phyloP scores from a whole-genome alignment of 2,888 invertebrate species.

The Drosophila testacea region DNA sequence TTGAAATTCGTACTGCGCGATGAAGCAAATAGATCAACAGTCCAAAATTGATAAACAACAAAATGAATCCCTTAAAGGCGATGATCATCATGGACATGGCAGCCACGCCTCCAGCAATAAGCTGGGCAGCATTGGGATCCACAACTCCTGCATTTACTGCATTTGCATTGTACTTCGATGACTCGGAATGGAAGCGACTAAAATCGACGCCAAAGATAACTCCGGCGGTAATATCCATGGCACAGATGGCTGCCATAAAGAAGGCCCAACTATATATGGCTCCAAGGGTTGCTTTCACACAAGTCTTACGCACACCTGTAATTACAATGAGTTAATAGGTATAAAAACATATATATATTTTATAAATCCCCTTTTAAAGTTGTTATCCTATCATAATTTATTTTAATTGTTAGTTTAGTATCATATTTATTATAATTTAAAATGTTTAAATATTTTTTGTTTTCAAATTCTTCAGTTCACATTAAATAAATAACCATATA shows the following conservation, averaged over 20 bases:
- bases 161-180: constrained; percentile 64
- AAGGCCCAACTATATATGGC: constrained; percentile 81
- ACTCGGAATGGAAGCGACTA: constrained; percentile 68
- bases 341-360: no score
- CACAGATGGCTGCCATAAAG: constrained; percentile 73
- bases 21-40: constrained; percentile 74
- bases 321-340: neutral
- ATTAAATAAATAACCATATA: no score
- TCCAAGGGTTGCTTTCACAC: constrained; percentile 60
- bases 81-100: constrained; percentile 84
- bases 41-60: constrained; percentile 84
- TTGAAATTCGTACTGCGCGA: constrained; percentile 58
- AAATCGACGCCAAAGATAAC: constrained; percentile 84
- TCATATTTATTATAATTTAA: no score
- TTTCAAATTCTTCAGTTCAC: no score
- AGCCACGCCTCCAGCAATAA: constrained; percentile 78
- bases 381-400: no score
- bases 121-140: constrained; percentile 64
- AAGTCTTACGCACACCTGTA: constrained; percentile 77
- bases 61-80: constrained; percentile 85
- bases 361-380: no score
- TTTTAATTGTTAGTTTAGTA: no score
- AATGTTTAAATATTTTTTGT: no score
- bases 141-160: constrained; percentile 52
- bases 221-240: constrained; percentile 82